These are phyloP conservation scores for Phenacoccus solenopsis DNA, from an alignment of 1,140 invertebrate species.

Conservation along the genomic window DNA sequence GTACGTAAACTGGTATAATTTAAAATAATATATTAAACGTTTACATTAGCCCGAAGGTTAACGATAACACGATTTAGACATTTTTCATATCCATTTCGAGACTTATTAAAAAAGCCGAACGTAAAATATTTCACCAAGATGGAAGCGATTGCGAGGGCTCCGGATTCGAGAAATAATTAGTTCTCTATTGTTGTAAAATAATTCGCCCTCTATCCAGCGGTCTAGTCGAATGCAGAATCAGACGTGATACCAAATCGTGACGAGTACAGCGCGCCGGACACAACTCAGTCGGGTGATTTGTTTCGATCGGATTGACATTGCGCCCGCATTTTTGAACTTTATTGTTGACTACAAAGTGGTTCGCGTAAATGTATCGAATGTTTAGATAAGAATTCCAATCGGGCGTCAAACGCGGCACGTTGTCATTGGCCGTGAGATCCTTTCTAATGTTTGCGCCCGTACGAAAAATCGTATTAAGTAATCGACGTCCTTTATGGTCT, in stretches of 20 bases:
- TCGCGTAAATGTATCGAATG: too few relatives aligned
- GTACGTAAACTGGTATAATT: background rate
- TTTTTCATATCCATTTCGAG: background rate
- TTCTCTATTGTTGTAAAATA: background rate
- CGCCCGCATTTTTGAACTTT: background rate
- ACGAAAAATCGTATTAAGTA: too few relatives aligned
- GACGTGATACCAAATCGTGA: background rate
- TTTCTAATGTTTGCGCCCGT: too few relatives aligned
- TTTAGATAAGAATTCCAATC: too few relatives aligned
- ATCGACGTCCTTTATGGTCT: too few relatives aligned
- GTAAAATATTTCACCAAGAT: too few relatives aligned
- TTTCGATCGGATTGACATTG: background rate
- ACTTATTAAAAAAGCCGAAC: background rate
- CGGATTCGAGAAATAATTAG: background rate
- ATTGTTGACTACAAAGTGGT: too few relatives aligned
- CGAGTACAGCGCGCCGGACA: background rate
- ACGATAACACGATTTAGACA: background rate
- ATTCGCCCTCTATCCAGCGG: background rate
- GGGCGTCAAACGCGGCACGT: too few relatives aligned
- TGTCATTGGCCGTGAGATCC: too few relatives aligned
- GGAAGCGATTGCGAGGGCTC: background rate
- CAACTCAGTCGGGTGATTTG: too few relatives aligned
- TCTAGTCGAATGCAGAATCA: too few relatives aligned
- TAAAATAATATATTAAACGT: conserved; percentile 4
- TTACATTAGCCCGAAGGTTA: background rate